phyloP scores from a whole-genome alignment of 2,113 vertebrate genomes.

The Tretioscincus oriximinensis region DNA sequence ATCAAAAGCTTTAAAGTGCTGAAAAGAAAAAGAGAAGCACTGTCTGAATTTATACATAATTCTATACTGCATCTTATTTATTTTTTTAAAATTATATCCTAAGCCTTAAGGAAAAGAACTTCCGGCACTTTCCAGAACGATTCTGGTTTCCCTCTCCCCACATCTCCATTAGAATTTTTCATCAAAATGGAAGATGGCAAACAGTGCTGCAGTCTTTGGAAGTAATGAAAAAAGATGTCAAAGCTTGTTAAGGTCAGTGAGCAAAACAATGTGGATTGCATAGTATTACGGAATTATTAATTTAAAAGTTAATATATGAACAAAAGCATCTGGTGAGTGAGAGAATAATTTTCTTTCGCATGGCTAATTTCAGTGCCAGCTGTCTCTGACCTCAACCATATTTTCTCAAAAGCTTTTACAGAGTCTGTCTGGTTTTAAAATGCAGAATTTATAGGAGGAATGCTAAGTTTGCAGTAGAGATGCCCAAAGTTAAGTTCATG shows the following conservation, averaged over 20 bases:
- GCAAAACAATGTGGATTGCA: constrained; percentile 45
- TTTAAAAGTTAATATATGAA: constrained; percentile 66
- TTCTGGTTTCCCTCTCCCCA: not conserved
- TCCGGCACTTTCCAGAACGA: not conserved
- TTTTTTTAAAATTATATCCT: no score
- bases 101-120: no score
- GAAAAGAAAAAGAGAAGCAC: not conserved
- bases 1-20: not conserved
- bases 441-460: constrained; percentile 54
- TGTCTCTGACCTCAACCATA: constrained; percentile 61
- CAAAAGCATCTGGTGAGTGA: constrained; percentile 67
- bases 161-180: constrained; percentile 24
- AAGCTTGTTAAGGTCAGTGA: constrained; percentile 53
- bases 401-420: constrained; percentile 71
- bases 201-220: constrained; percentile 40
- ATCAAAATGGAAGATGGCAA: constrained; percentile 45
- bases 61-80: no score
- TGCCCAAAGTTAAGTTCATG: no score
- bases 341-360: constrained; percentile 66
- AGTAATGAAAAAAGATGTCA: constrained; percentile 52
- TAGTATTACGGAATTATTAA: constrained; percentile 66
- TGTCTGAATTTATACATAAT: not conserved
- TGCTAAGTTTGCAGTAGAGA: constrained; percentile 16
- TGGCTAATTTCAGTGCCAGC: constrained; percentile 69
- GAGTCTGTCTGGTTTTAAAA: constrained; percentile 54